Conservation (phyloP, 2,113 vertebrate species). For the Oceanites oceanicus region DNA sequence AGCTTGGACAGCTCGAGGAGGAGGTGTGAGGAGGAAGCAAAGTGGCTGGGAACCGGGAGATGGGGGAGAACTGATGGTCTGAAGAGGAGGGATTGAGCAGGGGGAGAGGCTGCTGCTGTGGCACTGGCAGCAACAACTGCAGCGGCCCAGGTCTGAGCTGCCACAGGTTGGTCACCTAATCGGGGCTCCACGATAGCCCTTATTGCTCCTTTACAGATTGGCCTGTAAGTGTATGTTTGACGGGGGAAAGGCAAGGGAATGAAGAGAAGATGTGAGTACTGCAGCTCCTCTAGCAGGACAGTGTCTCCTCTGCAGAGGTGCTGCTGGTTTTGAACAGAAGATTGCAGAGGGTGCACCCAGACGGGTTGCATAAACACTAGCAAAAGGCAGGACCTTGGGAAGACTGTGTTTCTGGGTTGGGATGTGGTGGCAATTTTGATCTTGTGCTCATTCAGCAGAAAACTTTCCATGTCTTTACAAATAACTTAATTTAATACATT, state of each 20-base stretch:
- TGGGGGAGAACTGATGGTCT: background rate
- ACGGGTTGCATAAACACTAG: background rate
- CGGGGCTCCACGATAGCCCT: accelerated
- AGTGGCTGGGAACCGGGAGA: background rate
- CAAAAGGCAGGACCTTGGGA: background rate
- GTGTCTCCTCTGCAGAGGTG: background rate
- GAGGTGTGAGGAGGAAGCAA: background rate
- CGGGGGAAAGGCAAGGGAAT: background rate
- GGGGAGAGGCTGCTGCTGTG: background rate
- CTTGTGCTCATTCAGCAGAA: background rate
- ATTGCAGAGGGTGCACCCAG: background rate
- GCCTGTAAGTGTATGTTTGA: background rate
- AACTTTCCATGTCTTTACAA: background rate
- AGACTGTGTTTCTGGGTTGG: background rate
- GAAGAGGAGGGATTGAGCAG: background rate
- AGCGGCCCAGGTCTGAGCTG: background rate
- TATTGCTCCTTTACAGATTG: background rate
- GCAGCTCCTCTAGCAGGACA: background rate
- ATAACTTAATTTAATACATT: background rate
- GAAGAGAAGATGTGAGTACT: background rate
- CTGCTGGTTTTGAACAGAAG: background rate
- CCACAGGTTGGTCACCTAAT: background rate
- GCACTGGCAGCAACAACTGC: background rate
- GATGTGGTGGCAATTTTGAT: background rate
- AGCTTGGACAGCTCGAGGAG: background rate